Evolutionary conservation across 2,797 vertebrate genomes (phyloP).

Genomic region (Dendrocincla fuliginosa): DNA sequence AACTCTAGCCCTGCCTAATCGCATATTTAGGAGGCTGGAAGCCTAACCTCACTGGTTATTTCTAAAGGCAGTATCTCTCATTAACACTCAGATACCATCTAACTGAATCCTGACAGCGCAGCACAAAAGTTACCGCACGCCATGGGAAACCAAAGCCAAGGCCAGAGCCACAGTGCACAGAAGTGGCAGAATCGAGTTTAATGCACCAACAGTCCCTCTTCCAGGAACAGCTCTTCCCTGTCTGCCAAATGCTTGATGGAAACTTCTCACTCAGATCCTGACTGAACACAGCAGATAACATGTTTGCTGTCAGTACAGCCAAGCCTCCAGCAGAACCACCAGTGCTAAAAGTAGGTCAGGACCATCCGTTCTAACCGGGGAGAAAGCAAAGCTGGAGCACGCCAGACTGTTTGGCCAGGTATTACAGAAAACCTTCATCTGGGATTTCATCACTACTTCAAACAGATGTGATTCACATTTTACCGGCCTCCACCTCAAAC

Average conservation of each 20-base stretch:
- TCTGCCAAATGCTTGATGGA: not conserved
- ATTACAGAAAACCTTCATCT: slow-evolving; percentile 58
- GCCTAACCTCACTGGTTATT: not conserved
- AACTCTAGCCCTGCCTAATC: slow-evolving; percentile 14
- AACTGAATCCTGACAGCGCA: not conserved
- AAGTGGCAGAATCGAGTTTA: not conserved
- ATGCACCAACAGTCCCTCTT: not conserved
- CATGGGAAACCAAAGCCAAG: not conserved
- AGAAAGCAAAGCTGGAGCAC: slow-evolving; percentile 11
- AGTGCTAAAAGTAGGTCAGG: slow-evolving; percentile 50
- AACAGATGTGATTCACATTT: slow-evolving; percentile 60
- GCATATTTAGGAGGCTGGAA: not conserved
- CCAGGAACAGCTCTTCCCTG: not conserved
- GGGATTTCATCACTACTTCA: slow-evolving; percentile 67
- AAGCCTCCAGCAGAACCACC: not conserved
- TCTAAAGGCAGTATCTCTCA: not conserved
- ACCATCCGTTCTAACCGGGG: not conserved
- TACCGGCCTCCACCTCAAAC: slow-evolving; percentile 22
- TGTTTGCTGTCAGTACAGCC: rapidly evolving
- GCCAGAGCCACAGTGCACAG: not conserved
- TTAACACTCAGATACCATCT: slow-evolving; percentile 30
- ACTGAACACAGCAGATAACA: not conserved
- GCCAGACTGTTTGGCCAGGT: slow-evolving; percentile 37
- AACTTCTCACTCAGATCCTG: not conserved
- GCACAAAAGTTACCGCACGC: not conserved